Evolutionary conservation across 2,797 vertebrate genomes (phyloP).

Genomic region (Lacerta viridis): DNA sequence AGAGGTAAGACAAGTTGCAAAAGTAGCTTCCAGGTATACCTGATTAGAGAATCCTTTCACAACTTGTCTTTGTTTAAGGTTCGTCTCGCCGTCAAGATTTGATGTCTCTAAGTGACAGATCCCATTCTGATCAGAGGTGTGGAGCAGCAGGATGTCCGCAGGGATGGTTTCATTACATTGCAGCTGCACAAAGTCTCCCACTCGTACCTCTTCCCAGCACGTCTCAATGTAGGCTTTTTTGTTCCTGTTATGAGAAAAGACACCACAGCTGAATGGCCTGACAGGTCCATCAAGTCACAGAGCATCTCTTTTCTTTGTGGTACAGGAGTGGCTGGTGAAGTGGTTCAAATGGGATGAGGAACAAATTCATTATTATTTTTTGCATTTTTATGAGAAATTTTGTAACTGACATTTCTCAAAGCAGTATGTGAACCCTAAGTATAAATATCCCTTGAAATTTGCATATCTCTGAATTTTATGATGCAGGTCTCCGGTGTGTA

Average conservation of each 20-base stretch:
- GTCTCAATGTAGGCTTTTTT: conserved; percentile 83
- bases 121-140: conserved; percentile 88
- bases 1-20: not conserved
- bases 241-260: conserved; percentile 77
- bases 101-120: conserved; percentile 92
- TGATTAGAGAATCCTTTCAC: conserved; percentile 82
- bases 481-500: too few relatives aligned
- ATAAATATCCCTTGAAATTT: not conserved
- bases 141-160: conserved; percentile 92
- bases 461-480: too few relatives aligned
- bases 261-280: rapidly evolving
- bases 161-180: conserved; percentile 90
- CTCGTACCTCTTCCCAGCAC: conserved; percentile 90
- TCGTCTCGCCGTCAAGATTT: conserved; percentile 95
- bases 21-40: conserved; percentile 74
- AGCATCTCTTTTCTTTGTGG: not conserved
- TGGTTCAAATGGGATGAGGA: not conserved
- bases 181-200: conserved; percentile 93
- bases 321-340: not conserved
- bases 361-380: too few relatives aligned
- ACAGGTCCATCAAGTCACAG: not conserved
- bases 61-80: conserved; percentile 90
- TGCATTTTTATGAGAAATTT: too few relatives aligned
- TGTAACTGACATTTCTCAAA: too few relatives aligned
- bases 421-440: too few relatives aligned